These are phyloP conservation scores for Diploptera punctata DNA, from an alignment of 2,888 invertebrate species.

Conservation along the genomic window DNA sequence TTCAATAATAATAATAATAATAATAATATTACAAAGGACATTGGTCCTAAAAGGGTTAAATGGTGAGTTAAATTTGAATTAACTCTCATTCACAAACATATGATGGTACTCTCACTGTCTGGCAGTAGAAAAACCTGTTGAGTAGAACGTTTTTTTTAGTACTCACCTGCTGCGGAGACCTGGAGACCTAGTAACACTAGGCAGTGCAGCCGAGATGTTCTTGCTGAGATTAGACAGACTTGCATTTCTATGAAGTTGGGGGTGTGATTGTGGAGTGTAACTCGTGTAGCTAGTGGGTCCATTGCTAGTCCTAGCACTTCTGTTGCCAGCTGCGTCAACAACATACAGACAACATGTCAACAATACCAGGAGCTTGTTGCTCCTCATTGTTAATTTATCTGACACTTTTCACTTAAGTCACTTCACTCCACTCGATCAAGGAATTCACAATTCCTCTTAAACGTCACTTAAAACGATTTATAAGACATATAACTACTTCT, in stretches of 20 bases:
- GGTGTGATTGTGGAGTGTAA: not conserved
- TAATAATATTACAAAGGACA: no score
- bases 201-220: conserved; percentile 24
- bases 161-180: conserved; percentile 32
- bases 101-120: not conserved
- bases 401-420: not conserved
- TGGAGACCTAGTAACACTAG: not conserved
- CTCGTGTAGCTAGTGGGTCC: not conserved
- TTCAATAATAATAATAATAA: no score
- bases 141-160: no score
- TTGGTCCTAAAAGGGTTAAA: no score
- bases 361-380: conserved; percentile 16
- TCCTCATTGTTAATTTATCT: not conserved
- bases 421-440: not conserved
- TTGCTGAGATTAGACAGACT: conserved; percentile 12
- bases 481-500: no score
- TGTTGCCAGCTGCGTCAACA: not conserved
- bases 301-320: conserved; percentile 1
- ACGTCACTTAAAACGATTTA: no score
- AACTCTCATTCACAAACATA: no score
- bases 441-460: no score
- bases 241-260: not conserved
- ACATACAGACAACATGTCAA: conserved; percentile 2
- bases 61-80: no score
- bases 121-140: not conserved